These are phyloP conservation scores for Parthenolecanium corni DNA, from an alignment of 2,888 invertebrate species.

Conservation along the genomic window DNA sequence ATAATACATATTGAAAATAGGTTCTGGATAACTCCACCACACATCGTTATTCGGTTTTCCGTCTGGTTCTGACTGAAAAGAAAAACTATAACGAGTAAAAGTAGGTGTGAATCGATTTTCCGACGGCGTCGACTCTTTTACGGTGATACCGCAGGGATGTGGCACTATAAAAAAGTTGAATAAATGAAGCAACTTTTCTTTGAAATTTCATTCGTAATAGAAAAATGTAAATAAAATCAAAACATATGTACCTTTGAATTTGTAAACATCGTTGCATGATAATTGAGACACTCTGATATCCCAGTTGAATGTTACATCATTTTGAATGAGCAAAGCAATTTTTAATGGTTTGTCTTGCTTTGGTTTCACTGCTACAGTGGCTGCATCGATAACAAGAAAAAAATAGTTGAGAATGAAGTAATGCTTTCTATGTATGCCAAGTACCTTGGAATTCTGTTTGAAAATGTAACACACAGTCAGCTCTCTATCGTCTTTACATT, in stretches of 20 bases:
- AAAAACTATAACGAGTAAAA: slow-evolving; percentile 16
- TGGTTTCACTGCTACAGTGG: slow-evolving; percentile 38
- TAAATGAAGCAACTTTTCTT: background rate
- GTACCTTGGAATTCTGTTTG: no score
- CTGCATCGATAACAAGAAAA: no score
- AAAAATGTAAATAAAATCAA: background rate
- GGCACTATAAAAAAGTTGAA: slow-evolving; percentile 54
- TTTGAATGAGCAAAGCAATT: slow-evolving; percentile 38
- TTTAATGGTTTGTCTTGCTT: slow-evolving; percentile 37
- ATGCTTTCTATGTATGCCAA: no score
- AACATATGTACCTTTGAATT: slow-evolving; percentile 34
- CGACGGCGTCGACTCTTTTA: slow-evolving; percentile 79
- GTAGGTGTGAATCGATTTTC: slow-evolving; percentile 24
- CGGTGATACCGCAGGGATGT: slow-evolving; percentile 92
- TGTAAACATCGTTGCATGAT: slow-evolving; percentile 35
- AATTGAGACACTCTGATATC: slow-evolving; percentile 37
- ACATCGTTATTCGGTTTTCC: slow-evolving; percentile 15
- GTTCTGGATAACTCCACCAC: slow-evolving; percentile 36
- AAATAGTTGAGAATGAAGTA: no score
- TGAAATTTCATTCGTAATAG: background rate
- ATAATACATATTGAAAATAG: slow-evolving; percentile 35
- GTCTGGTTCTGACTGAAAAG: slow-evolving; percentile 18
- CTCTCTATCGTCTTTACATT: no score
- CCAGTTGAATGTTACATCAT: slow-evolving; percentile 37
- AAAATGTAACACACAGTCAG: no score